A percentile compares a stretch with the other conserved stretches of the same genome.
phyloP scores from a whole-genome alignment of 2,888 invertebrate genomes.

The Neoascia interrupta region DNA sequence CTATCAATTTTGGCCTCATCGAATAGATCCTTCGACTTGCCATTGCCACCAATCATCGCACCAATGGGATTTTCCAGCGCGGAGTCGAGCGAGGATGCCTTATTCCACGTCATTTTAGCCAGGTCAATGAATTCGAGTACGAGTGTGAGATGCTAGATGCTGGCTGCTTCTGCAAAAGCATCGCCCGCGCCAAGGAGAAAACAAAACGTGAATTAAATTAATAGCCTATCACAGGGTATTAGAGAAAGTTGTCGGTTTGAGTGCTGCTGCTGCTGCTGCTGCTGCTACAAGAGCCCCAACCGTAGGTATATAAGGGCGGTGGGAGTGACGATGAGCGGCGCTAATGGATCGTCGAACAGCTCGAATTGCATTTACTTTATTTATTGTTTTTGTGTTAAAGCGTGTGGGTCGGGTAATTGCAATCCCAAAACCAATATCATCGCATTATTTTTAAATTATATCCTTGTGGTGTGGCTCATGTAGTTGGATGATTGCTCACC shows the following conservation, averaged over 20 bases:
- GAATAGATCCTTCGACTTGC: constrained; percentile 41
- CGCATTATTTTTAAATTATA: constrained; percentile 64
- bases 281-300: too few relatives aligned
- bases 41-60: constrained; percentile 40
- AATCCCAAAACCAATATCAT: constrained; percentile 52
- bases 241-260: background rate
- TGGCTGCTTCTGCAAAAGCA: constrained; percentile 1
- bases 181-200: constrained; percentile 31
- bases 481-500: constrained; percentile 34
- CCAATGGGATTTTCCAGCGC: constrained; percentile 14
- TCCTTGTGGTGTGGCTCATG: constrained; percentile 47
- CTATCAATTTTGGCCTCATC: constrained; percentile 31
- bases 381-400: constrained; percentile 17
- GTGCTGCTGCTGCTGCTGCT: background rate
- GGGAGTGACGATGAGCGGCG: constrained; percentile 18
- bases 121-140: constrained; percentile 37
- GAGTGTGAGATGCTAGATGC: background rate
- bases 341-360: constrained; percentile 58
- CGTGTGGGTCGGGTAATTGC: constrained; percentile 13
- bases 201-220: constrained; percentile 56
- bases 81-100: background rate
- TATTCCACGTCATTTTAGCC: background rate
- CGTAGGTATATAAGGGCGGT: background rate
- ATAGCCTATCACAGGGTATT: constrained; percentile 53
- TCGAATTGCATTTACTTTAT: constrained; percentile 57